Base-by-base conservation (phyloP, 2,113 vertebrate genomes). In the Oreochromis spilurus region DNA sequence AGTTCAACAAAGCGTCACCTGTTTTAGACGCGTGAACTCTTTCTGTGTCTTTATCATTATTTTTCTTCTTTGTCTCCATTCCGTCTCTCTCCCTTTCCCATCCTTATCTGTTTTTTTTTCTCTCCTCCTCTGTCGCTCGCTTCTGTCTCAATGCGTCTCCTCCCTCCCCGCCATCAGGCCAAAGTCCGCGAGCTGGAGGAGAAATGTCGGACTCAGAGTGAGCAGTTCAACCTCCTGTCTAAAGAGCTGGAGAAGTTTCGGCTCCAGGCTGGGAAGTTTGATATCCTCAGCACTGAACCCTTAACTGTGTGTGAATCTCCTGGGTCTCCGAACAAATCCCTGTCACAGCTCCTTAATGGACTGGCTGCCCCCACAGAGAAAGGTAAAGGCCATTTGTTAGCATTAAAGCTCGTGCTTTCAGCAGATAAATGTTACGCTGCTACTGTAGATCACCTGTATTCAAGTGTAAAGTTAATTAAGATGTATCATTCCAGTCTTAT, bases 141-240 rank as follows among this genome's bases (percentile, higher is more conserved):
- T 58, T 85, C 45, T 79, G 16, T 72, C 36, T 86, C 70, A 38
- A 55, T 78, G 65, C 75, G 58, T 83, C 48, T 84, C 81, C 82
- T 85, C 67, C 87, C 85, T 92, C 55, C 26, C 82, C 60, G 11
- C 82, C 84, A 75, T 72, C 93, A 99, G 99, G 97, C 97, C 94
- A 99, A 99, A 95, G 99, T 99, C 8, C 96, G 97, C 3, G 98
- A 99, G 96, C 95, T 99, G 93, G 99, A 99, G 95, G 97, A 98
- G 91, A 98, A 98, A 97, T 99, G 99, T 88, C 97, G 98, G 89
- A 94, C 86, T 1, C 98, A 99, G 96, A 98, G 98, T 87, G 98
- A 99, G 93, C 99, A 99, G 94, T 99, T 99, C 96, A 97, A 98
- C 94, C 97, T 98, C 92, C 96, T 99, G 91, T 98, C 98, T 4